Percentiles rank a stretch among this genome's conserved stretches.
Evolutionary conservation across 2,888 invertebrate species (phyloP).

Genomic region (Tridacna crocea): DNA sequence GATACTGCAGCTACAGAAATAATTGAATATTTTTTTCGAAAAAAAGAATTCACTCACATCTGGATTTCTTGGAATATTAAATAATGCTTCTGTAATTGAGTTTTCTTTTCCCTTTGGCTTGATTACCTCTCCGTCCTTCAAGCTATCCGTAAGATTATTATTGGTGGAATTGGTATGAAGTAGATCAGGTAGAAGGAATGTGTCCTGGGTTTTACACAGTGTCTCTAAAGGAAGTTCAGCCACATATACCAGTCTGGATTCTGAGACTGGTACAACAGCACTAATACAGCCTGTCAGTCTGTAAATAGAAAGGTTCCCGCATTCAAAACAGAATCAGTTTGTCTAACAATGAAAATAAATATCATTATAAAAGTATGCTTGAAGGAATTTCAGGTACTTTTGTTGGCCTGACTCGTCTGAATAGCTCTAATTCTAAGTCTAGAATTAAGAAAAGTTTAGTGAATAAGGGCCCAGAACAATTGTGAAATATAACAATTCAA

Average conservation of each 20-base stretch:
- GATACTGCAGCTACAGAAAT: too few species aligned
- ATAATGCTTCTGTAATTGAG: conserved; percentile 68
- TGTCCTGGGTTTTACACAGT: conserved; percentile 73
- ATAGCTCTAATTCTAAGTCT: too few species aligned
- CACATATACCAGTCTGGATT: conserved; percentile 69
- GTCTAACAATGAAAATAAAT: too few species aligned
- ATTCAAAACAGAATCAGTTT: too few species aligned
- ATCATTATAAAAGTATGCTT: too few species aligned
- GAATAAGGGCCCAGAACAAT: too few species aligned
- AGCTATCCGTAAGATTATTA: conserved; percentile 37
- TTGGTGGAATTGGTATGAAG: conserved; percentile 45
- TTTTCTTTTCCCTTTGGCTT: conserved; percentile 43
- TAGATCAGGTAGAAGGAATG: conserved; percentile 74
- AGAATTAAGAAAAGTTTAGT: too few species aligned
- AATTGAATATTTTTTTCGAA: too few species aligned
- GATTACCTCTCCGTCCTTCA: conserved; percentile 46
- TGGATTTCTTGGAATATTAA: conserved; percentile 72
- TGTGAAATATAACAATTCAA: too few species aligned
- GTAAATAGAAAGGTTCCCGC: neutral
- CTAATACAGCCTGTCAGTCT: conserved; percentile 75
- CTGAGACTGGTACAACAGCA: conserved; percentile 65
- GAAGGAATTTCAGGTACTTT: too few species aligned
- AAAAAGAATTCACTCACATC: conserved; percentile 54
- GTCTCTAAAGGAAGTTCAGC: conserved; percentile 78
- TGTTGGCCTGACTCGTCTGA: too few species aligned